Conservation (phyloP, 2,888 invertebrate genomes). For the Neoscelio sp. region DNA sequence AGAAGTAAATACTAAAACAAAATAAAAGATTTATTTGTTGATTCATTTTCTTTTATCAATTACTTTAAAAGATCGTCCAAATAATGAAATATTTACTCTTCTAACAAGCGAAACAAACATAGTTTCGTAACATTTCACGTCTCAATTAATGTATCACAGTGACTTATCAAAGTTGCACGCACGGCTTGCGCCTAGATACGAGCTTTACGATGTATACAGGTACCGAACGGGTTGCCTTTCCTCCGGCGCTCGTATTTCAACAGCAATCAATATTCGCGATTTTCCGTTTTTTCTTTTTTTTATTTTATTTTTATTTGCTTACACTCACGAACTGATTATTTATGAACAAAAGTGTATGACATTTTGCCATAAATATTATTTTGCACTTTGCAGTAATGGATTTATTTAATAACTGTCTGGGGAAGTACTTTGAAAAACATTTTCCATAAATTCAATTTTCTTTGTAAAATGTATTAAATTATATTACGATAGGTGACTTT, state of each 20-base stretch:
- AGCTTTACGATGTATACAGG: conserved; percentile 7
- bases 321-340: conserved; percentile 4
- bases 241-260: conserved; percentile 20
- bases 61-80: conserved; percentile 26
- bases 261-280: conserved; percentile 2
- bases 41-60: no score
- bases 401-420: conserved; percentile 13
- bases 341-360: conserved; percentile 8
- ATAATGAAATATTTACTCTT: conserved; percentile 43
- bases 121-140: conserved; percentile 35
- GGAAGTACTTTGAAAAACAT: no score
- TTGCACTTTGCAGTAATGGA: conserved; percentile 10
- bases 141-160: conserved; percentile 36
- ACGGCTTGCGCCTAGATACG: conserved; percentile 17
- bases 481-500: no score
- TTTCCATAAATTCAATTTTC: no score
- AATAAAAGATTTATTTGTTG: no score
- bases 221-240: conserved; percentile 24
- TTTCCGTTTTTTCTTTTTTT: background rate
- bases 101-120: conserved; percentile 34
- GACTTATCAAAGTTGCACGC: conserved; percentile 39
- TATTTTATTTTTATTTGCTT: no score
- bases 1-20: no score
- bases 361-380: conserved; percentile 11
- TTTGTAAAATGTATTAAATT: no score